phyloP scores from a whole-genome alignment of 2,113 vertebrate species.

The Alaudala cheleensis region DNA sequence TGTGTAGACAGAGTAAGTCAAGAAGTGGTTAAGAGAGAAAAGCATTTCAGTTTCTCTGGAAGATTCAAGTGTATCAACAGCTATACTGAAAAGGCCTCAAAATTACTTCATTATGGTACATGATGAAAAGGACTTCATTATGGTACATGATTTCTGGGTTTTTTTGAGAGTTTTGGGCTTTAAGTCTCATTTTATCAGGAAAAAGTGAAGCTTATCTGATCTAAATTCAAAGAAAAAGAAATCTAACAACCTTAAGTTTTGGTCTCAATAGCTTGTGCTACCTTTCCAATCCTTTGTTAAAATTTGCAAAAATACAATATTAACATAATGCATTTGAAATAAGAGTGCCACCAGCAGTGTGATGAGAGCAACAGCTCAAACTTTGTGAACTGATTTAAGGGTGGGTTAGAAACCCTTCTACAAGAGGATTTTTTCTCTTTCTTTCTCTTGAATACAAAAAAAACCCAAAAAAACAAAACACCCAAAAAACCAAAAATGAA shows the following conservation, averaged over 20 bases:
- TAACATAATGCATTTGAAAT: neutral
- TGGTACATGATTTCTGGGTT: rapidly evolving
- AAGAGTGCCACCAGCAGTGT: neutral
- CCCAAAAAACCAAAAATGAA: neutral
- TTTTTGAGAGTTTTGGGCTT: neutral
- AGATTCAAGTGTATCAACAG: neutral
- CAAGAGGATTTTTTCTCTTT: neutral
- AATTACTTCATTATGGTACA: neutral
- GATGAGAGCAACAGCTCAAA: neutral
- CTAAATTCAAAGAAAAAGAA: neutral
- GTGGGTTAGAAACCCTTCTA: neutral
- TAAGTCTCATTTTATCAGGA: neutral
- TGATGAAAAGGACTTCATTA: neutral
- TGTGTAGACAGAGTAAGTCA: neutral
- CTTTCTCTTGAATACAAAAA: neutral
- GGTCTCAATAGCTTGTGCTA: neutral
- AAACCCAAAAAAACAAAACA: neutral
- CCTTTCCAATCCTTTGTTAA: neutral
- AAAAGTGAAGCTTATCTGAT: neutral
- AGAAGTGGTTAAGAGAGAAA: neutral
- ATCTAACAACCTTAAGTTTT: neutral
- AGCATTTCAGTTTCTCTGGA: neutral
- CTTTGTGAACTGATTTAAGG: neutral
- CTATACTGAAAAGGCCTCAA: neutral
- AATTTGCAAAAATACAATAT: neutral